Evolutionary conservation across 2,797 vertebrate genomes (phyloP).

Genomic region (Novumbra hubbsi): DNA sequence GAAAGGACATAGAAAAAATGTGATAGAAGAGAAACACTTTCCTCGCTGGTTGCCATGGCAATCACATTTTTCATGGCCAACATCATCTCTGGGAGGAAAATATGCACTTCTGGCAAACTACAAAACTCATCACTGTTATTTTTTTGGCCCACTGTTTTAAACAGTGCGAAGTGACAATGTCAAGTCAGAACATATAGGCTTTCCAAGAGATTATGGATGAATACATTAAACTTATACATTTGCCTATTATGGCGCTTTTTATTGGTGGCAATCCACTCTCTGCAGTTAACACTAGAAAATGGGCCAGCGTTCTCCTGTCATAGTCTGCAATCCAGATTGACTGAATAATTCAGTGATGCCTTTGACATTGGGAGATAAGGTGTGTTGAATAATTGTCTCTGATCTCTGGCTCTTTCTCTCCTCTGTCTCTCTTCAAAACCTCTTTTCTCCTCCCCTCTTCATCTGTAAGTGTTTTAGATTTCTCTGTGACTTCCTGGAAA

Average conservation of each 20-base stretch:
- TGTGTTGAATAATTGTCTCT: conserved; percentile 55
- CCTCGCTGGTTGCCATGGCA: conserved; percentile 69
- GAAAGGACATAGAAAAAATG: conserved; percentile 36
- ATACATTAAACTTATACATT: neutral
- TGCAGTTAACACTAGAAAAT: conserved; percentile 30
- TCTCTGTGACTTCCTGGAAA: conserved; percentile 64
- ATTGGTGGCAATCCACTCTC: conserved; percentile 30
- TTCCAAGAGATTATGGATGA: neutral
- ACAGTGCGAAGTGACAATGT: neutral
- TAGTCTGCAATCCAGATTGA: conserved; percentile 42
- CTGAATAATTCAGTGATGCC: conserved; percentile 60
- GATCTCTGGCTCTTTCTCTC: conserved; percentile 24
- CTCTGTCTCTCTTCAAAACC: conserved; percentile 13
- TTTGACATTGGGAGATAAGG: conserved; percentile 62
- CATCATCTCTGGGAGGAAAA: neutral
- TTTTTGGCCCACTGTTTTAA: neutral
- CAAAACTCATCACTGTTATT: neutral
- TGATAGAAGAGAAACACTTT: conserved; percentile 41
- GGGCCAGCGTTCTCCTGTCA: conserved; percentile 23
- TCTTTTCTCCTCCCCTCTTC: conserved; percentile 15
- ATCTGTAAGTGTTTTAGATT: conserved; percentile 60
- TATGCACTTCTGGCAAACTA: neutral
- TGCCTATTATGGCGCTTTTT: neutral
- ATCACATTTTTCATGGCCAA: conserved; percentile 42
- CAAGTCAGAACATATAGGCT: neutral